Percentiles rank a stretch among this genome's conserved stretches.
Conservation (phyloP, 2,888 invertebrate genomes). For the Hypsopygia costalis region DNA sequence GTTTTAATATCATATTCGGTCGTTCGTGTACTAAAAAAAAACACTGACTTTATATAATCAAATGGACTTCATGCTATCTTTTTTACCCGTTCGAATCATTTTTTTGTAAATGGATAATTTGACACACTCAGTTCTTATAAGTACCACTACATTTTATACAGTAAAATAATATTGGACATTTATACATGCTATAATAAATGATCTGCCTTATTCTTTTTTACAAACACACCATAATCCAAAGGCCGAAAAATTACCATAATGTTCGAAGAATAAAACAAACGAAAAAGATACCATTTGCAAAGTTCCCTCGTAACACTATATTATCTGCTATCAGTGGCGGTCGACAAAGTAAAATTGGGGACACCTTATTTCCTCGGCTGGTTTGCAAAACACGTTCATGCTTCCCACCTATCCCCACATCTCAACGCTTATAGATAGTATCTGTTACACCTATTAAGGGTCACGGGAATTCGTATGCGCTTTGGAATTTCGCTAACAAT, state of each 20-base stretch:
- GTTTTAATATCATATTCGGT: too few relatives aligned
- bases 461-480: conserved; percentile 16
- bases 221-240: conserved; percentile 3
- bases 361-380: conserved; percentile 75
- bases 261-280: conserved; percentile 37
- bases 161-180: too few relatives aligned
- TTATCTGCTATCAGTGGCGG: conserved; percentile 70
- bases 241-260: conserved; percentile 21
- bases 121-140: too few relatives aligned
- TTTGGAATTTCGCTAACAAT: conserved; percentile 32
- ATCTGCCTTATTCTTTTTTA: too few relatives aligned
- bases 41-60: too few relatives aligned
- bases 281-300: conserved; percentile 52
- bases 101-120: too few relatives aligned
- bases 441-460: conserved; percentile 68
- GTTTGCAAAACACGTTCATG: conserved; percentile 79
- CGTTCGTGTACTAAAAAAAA: too few relatives aligned
- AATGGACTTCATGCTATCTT: too few relatives aligned
- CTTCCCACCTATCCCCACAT: conserved; percentile 78
- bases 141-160: too few relatives aligned
- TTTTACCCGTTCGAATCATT: too few relatives aligned
- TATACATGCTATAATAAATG: too few relatives aligned
- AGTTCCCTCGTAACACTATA: conserved; percentile 60
- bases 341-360: conserved; percentile 75
- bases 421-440: conserved; percentile 78